Conservation (phyloP, 2,888 invertebrate genomes). For the Blomia tropicalis region DNA sequence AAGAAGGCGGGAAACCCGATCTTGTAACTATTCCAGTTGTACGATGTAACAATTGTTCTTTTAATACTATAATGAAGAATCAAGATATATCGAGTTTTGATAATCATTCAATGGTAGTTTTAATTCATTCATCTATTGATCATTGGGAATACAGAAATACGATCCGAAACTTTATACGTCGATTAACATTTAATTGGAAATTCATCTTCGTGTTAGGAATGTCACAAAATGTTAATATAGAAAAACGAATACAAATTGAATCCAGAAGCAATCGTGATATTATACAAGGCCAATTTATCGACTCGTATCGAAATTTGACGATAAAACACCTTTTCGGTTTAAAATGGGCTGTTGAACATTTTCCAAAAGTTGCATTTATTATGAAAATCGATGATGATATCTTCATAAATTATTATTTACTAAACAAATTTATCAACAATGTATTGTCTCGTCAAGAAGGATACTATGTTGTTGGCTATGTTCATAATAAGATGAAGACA, state of each 20-base stretch:
- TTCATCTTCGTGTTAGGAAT: constrained; percentile 9
- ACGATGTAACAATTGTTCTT: too few relatives aligned
- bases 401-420: constrained; percentile 44
- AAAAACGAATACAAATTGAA: constrained; percentile 37
- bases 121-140: constrained; percentile 8
- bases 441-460: background rate
- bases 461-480: constrained; percentile 26
- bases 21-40: too few relatives aligned
- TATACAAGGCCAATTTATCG: constrained; percentile 57
- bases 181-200: background rate
- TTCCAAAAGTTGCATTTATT: constrained; percentile 35
- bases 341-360: constrained; percentile 57
- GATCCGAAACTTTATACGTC: constrained; percentile 6
- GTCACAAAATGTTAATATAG: background rate
- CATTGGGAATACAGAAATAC: constrained; percentile 2
- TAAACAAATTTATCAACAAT: constrained; percentile 19
- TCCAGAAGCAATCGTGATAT: constrained; percentile 47
- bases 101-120: too few relatives aligned
- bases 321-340: constrained; percentile 67
- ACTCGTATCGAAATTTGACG: constrained; percentile 63
- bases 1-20: too few relatives aligned
- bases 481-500: constrained; percentile 27
- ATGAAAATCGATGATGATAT: constrained; percentile 64
- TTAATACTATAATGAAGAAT: too few relatives aligned
- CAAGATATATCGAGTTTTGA: too few relatives aligned